Base-by-base conservation (phyloP, 2,113 vertebrate genomes). In the Aix galericulata region DNA sequence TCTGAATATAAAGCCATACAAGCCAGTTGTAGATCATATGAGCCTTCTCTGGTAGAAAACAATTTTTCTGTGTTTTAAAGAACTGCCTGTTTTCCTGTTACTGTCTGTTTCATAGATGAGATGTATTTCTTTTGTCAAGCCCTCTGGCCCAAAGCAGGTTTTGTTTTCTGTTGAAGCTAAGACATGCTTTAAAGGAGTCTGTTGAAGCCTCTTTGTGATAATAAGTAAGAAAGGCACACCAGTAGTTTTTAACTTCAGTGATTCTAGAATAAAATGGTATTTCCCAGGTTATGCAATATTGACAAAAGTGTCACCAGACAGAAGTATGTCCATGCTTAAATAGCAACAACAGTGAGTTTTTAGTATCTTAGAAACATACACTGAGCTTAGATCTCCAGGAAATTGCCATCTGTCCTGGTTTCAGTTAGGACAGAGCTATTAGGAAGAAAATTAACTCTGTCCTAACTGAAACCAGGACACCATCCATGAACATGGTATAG, bases 261-360 rank as follows among this genome's bases (percentile, higher is more conserved):
- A 68, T 53, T 79, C 29, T 38, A 34, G 62, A 58, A 89, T 93
- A 50, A 87, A 95, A 75, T 91, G 34, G 74, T 42, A 52, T 96
- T 93, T 91, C 69, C 26, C 79, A 29, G 9, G 62, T 72, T 82
- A 82, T 85, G 62, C 48, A 82, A 46, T 95, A 89, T 89, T 84
- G 92, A 91, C 88, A 60, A 29, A 92, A 93, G 58, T 85, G 85
- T 82, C 82, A 11, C 38, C 58, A 85, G 89, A 5, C 62, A 93
- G 66, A 96, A 52, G 69, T 38, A 85, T 34, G 48, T 29, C 69
- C 2, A 1, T 44, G 7, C 66, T 91, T 64, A 7, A 21, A 32
- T 0, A 21, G 62, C 76, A 84, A 53, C 26, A 75, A 12, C 22
- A 42, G 46, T 4, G 73, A 84, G 32, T 5, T 89, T 95, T 82